A percentile compares a stretch with the other conserved stretches of the same genome.
These are phyloP conservation scores for Acheta domesticus DNA, from an alignment of 2,888 invertebrate genomes.

Conservation along the genomic window DNA sequence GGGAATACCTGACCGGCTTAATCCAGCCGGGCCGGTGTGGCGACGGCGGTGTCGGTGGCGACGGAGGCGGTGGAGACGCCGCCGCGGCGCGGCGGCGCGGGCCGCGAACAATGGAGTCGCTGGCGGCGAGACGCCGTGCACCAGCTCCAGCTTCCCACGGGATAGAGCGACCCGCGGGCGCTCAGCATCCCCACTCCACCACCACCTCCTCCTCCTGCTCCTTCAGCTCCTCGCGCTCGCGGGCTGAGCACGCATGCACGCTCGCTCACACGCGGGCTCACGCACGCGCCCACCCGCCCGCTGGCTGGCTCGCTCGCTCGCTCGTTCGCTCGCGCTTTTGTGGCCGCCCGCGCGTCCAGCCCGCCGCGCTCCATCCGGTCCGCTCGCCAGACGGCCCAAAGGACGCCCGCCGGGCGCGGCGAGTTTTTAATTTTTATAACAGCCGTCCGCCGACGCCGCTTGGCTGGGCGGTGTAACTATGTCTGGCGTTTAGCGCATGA, in stretches of 20 bases:
- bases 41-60: neutral
- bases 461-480: too few relatives aligned
- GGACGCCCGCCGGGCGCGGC: too few relatives aligned
- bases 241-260: too few relatives aligned
- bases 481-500: too few relatives aligned
- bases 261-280: too few relatives aligned
- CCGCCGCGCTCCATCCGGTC: too few relatives aligned
- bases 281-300: too few relatives aligned
- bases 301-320: too few relatives aligned
- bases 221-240: too few relatives aligned
- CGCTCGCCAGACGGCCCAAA: too few relatives aligned
- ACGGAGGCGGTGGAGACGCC: neutral
- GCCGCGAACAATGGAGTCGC: neutral
- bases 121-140: neutral
- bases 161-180: neutral
- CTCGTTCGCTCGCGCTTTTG: too few relatives aligned
- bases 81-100: neutral
- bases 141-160: conserved; percentile 1
- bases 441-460: neutral
- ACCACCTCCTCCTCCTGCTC: neutral
- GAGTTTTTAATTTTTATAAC: conserved; percentile 3
- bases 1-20: conserved; percentile 11
- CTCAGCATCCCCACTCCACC: neutral
- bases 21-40: neutral
- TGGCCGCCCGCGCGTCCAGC: too few relatives aligned